Evolutionary conservation across 2,888 invertebrate species (phyloP), one percentile per base, ranked within the genome.

Genomic region (Drymonia ruficornis): DNA sequence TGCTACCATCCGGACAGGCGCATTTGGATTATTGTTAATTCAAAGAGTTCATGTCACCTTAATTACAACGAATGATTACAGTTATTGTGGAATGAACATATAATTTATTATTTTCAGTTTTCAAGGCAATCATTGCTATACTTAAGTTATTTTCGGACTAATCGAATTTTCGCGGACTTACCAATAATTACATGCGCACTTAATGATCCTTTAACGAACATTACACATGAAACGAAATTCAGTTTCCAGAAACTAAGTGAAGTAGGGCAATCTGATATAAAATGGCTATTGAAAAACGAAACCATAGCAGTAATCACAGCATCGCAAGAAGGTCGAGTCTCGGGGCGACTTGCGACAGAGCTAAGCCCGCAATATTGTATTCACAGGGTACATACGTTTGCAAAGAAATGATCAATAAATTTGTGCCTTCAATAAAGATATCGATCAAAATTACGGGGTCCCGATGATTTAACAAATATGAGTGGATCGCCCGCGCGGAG

Each of bases 391-490:
- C 80, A 78, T 81, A 80, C 82, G 84, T 88, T 89, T 89, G 88
- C 81, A 85, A 89, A 87, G 87, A 89, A 91, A 90, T 89, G 84
- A 83, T 87, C 90, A 89, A 91, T 91, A 92, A 92, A 91, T 91
- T 89, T 87, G 83, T 81, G 79, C 86, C 80, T 83, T 86, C 89
- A 88, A 88, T 91, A 90, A 92, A 91, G 92, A 92, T 92, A 91
- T 91, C 87, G 91, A 92, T 92, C 92, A 91, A 92, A 92, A 92
- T 92, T 92, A 91, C 83, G 91, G 91, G 91, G 89, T 86, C 84
- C 83, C 78, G 89, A 89, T 91, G 91, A 87, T 91, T 91, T 91
- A 90, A 91, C 91, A 91, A 91, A 90, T 90, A 91, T 83, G 87
- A 86, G 77, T 73, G 76, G 86, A 83, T 87, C 86, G 86, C 83